phyloP scores from a whole-genome alignment of 2,113 vertebrate species.

The Lutjanus erythropterus region DNA sequence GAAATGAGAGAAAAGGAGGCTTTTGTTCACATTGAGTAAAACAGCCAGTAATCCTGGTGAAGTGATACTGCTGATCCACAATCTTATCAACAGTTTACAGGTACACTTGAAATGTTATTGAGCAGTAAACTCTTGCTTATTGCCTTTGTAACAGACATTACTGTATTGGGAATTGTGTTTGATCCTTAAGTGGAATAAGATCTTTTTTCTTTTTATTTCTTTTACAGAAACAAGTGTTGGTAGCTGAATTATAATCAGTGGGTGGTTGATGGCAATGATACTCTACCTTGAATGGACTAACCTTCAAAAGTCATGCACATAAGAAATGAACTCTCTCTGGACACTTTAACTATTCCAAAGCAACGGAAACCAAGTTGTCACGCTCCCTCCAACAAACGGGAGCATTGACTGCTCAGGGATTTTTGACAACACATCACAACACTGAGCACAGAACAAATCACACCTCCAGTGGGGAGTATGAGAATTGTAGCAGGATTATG shows the following conservation, averaged over 20 bases:
- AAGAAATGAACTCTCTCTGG: slow-evolving; percentile 3
- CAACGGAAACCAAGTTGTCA: slow-evolving; percentile 28
- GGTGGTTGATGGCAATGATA: neutral
- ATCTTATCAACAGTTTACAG: neutral
- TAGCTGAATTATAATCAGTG: neutral
- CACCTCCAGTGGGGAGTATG: slow-evolving; percentile 44
- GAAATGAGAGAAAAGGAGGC: neutral
- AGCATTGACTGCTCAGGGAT: slow-evolving; percentile 45
- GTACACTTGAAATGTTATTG: neutral
- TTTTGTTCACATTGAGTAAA: neutral
- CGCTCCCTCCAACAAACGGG: slow-evolving; percentile 5
- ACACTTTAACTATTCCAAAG: slow-evolving; percentile 39
- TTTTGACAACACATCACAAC: slow-evolving; percentile 60
- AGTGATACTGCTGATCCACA: slow-evolving; percentile 12
- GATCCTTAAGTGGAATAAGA: slow-evolving; percentile 9
- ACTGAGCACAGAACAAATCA: slow-evolving; percentile 56
- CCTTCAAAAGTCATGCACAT: slow-evolving; percentile 5
- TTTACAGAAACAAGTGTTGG: neutral
- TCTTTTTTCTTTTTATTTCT: slow-evolving; percentile 6
- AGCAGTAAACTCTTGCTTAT: neutral
- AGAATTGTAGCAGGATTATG: slow-evolving; percentile 67
- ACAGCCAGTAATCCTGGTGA: neutral
- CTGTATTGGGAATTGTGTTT: neutral
- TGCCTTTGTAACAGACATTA: neutral
- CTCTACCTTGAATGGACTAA: neutral